These are phyloP conservation scores for Boloria selene DNA, from an alignment of 2,888 invertebrate genomes.

Conservation along the genomic window DNA sequence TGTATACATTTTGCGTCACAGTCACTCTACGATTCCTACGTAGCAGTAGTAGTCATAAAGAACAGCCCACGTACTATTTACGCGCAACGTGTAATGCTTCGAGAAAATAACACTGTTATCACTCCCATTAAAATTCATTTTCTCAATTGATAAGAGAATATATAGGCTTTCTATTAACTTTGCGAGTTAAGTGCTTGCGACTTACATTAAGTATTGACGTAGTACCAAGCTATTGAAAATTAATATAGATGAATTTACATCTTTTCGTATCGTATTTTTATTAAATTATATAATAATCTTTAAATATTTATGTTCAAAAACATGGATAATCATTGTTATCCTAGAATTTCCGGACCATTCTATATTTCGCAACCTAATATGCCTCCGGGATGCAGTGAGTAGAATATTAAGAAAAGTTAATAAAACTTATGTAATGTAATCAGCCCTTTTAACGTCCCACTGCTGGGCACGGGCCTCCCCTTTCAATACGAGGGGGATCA, in stretches of 20 bases:
- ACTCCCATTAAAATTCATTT: constrained; percentile 37
- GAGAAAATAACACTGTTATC: constrained; percentile 38
- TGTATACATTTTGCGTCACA: background rate
- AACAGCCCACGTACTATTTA: constrained; percentile 14
- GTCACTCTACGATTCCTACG: constrained; percentile 5
- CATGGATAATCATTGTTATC: constrained; percentile 43
- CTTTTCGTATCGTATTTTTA: background rate
- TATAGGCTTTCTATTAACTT: constrained; percentile 49
- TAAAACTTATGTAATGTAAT: too few species aligned
- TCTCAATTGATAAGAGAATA: constrained; percentile 59
- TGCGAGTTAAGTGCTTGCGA: constrained; percentile 45
- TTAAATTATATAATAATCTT: too few species aligned
- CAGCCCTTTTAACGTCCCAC: too few species aligned
- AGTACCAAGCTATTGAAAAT: background rate
- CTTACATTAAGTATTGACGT: constrained; percentile 3
- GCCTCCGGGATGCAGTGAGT: constrained; percentile 59
- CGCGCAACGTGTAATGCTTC: constrained; percentile 36
- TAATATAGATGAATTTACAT: background rate
- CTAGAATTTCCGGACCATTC: constrained; percentile 53
- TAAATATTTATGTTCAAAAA: too few species aligned
- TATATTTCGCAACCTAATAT: constrained; percentile 52
- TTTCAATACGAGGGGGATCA: too few species aligned
- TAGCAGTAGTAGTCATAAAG: constrained; percentile 29
- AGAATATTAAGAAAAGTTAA: too few species aligned
- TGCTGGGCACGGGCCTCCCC: too few species aligned